Percentiles rank a stretch among this genome's conserved stretches.
Conservation (phyloP, 2,797 vertebrate species). For the Parotocinclus haroldoi region DNA sequence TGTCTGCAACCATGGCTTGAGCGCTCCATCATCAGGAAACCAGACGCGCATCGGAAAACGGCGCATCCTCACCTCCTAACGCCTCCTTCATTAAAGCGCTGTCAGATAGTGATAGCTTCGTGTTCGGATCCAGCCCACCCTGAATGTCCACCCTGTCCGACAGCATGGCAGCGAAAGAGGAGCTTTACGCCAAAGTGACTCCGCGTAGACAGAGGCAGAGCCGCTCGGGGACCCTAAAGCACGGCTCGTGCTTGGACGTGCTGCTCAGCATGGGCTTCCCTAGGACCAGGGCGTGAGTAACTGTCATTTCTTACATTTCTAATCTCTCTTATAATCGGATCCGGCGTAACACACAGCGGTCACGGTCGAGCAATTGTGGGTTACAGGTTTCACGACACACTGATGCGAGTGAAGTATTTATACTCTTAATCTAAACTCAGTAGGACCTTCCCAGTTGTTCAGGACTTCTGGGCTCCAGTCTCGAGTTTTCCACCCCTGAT, state of each 20-base stretch:
- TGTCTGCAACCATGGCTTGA: slow-evolving; percentile 46
- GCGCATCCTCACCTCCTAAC: slow-evolving; percentile 20
- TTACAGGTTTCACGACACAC: no score
- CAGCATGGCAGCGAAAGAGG: slow-evolving; percentile 87
- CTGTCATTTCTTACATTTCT: neutral
- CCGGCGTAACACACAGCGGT: no score
- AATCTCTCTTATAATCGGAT: no score
- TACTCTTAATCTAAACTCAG: no score
- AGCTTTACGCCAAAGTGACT: slow-evolving; percentile 89
- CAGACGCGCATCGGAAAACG: slow-evolving; percentile 38
- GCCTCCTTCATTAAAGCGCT: slow-evolving; percentile 44
- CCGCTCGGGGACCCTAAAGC: slow-evolving; percentile 83
- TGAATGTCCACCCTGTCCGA: slow-evolving; percentile 40
- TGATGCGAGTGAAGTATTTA: no score
- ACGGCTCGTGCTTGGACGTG: slow-evolving; percentile 87
- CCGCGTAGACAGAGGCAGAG: slow-evolving; percentile 85
- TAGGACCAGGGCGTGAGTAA: slow-evolving; percentile 91
- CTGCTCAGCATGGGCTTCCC: slow-evolving; percentile 95
- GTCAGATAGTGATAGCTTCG: slow-evolving; percentile 33
- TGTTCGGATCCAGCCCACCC: slow-evolving; percentile 27
- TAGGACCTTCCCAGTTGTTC: no score
- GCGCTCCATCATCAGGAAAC: slow-evolving; percentile 55
- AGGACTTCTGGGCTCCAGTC: no score
- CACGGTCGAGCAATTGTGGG: no score
- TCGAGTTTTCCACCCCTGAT: no score